phyloP scores from a whole-genome alignment of 2,113 vertebrate species.

The Cyanoramphus novaezelandiae region DNA sequence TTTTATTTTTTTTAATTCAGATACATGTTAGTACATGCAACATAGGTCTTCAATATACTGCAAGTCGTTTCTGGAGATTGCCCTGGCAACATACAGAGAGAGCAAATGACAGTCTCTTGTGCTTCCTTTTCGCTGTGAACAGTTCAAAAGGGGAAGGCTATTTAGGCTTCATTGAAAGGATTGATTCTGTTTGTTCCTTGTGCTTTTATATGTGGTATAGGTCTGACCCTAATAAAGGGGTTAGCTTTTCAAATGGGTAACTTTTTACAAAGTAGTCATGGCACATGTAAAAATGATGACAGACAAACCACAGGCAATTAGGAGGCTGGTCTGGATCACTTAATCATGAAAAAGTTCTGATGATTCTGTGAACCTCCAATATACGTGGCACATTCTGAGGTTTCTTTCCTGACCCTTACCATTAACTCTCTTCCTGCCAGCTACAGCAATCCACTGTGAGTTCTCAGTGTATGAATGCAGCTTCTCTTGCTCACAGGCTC shows the following conservation, averaged over 20 bases:
- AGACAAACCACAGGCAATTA: constrained; percentile 20
- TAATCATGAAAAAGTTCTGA: not conserved
- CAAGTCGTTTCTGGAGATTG: not conserved
- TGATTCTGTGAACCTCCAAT: constrained; percentile 28
- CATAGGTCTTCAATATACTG: not conserved
- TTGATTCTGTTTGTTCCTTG: not conserved
- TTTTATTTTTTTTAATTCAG: not conserved
- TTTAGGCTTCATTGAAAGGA: not conserved
- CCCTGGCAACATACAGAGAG: not conserved
- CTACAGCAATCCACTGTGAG: not conserved
- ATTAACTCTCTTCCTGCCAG: not conserved
- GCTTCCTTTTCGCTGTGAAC: not conserved
- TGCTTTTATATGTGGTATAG: not conserved
- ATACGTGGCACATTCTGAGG: not conserved
- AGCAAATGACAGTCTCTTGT: not conserved
- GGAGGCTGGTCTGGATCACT: not conserved
- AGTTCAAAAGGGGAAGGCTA: not conserved
- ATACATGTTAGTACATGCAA: not conserved
- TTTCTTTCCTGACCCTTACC: constrained; percentile 10
- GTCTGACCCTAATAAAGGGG: constrained; percentile 1
- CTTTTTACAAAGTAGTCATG: not conserved
- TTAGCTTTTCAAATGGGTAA: constrained; percentile 8
- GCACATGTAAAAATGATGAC: not conserved
- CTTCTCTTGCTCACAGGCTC: not conserved
- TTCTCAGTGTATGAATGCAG: not conserved